These are phyloP conservation scores for Nemotelus nigrinus DNA, from an alignment of 2,888 invertebrate genomes.

Conservation along the genomic window DNA sequence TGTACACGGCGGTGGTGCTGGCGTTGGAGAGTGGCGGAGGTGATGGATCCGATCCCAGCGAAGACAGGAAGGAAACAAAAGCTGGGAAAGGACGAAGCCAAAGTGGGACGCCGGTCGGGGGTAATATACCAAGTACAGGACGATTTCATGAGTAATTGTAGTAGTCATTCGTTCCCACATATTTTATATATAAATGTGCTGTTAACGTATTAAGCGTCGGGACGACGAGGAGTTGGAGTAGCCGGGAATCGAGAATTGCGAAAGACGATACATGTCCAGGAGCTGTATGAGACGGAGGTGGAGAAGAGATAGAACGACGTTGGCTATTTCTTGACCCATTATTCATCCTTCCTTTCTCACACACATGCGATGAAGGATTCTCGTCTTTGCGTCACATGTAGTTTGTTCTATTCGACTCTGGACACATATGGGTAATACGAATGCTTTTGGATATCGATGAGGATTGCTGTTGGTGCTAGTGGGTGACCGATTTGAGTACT, in stretches of 20 bases:
- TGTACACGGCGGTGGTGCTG: background rate
- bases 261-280: constrained; percentile 22
- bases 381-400: constrained; percentile 31
- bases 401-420: constrained; percentile 24
- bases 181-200: constrained; percentile 40
- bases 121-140: constrained; percentile 26
- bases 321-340: constrained; percentile 35
- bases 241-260: no score
- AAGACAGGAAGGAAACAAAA: background rate
- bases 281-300: constrained; percentile 14
- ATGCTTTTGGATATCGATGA: constrained; percentile 34
- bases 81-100: background rate
- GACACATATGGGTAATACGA: constrained; percentile 28
- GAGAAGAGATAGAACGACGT: constrained; percentile 21
- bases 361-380: background rate
- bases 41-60: background rate
- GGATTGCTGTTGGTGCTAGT: background rate
- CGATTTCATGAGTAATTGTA: constrained; percentile 33
- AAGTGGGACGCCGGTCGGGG: background rate
- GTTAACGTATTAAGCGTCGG: constrained; percentile 23
- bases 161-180: constrained; percentile 41
- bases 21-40: background rate
- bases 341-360: constrained; percentile 27
- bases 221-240: background rate
- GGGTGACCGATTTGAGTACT: background rate